Base-by-base conservation (phyloP, 2,797 vertebrate genomes). In the Artibeus lituratus region DNA sequence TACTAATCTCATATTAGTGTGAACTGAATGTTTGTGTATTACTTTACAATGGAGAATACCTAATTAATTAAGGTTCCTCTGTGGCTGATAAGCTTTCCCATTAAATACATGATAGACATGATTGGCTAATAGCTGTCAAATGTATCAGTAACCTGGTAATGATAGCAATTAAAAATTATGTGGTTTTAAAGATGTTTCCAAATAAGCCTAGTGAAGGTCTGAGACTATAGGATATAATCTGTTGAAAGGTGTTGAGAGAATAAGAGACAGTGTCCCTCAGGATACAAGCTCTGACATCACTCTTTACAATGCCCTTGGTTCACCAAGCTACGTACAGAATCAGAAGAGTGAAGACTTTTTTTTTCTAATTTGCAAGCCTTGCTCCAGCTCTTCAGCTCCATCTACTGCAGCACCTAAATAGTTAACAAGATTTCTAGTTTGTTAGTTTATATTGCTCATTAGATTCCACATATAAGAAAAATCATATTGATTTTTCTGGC, bases 1-100 rank as follows among this genome's bases (percentile, higher is more conserved):
- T 72, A 55, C 77, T 93, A 90, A 94, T 93, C 91, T 96, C 93
- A 82, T 42, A 24, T 16, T 78, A 88, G 42, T 85, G 73, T 88
- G 77, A 94, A 83, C 69, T 77, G 91, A 96, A 86, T 94, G 91
- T 95, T 90, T 95, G 91, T 82, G 35, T 67, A 88, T 87, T 76
- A 82, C 49, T 93, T 96, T 95, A n/a, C 84, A 91, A 44, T 15
- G 16, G 84, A 96, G 96, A 96, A 80, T 90, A 53, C 55, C 69
- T 96, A 95, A 97, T 97, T 97, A 97, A 98, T 94, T 96, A 91
- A 90, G 62, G 29, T 67, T 93, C 85, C 93, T 93, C 73, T 90
- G 85, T 59, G 91, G 57, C 96, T 86, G 91, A 97, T 96, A 97
- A 96, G 81, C 44, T 57, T 96, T 93, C 77, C 78, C n/a, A 80